Base-by-base conservation (phyloP, 2,888 invertebrate genomes). In the Calameuta idolon region DNA sequence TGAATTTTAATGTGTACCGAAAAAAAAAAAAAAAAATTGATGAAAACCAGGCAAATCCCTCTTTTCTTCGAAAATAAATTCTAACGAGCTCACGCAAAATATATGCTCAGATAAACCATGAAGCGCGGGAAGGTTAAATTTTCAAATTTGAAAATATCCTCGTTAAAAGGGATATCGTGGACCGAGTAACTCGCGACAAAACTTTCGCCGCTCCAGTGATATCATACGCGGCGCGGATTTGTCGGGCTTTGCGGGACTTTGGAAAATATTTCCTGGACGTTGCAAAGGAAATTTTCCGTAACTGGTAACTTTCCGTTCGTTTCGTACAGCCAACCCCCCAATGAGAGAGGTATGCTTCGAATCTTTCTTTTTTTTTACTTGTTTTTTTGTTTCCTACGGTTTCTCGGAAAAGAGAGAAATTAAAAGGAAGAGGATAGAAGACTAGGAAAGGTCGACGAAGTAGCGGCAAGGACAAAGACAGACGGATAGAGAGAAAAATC, bases 221-320 rank as follows among this genome's bases (percentile, higher is more conserved):
- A 85, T 86, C 83, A 80, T 83, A 80, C 83, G 84, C 79, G 81
- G 79, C 81, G 83, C 82, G 88, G 87, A 86, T 88, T 85, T 88
- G 76, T 77, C 78, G 79, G 85, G 85, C 85, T 87, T 81, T 85
- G 77, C 80, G 83, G 79, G 81, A 84, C 85, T 86, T 85, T 81
- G 83, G 84, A 83, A 87, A 87, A 88, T 88, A 86, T 87, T 85
- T 86, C 82, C 80, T 82, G 82, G 82, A 82, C 81, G 83, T 81
- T 79, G 83, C 83, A 81, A 85, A 81, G 84, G 83, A 85, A 85
- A 86, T 87, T 86, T 87, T 40, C 30, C 77, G 77, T 80, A 75
- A 79, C 69, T 73, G 79, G 81, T 83, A 83, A 83, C 82, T 85
- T 81, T 79, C 74, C 76, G 37, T 68, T 35, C 34, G 71, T 74